A percentile compares a stretch with the other conserved stretches of the same genome.
phyloP scores from a whole-genome alignment of 2,797 vertebrate species.

The Hipposideros larvatus region DNA sequence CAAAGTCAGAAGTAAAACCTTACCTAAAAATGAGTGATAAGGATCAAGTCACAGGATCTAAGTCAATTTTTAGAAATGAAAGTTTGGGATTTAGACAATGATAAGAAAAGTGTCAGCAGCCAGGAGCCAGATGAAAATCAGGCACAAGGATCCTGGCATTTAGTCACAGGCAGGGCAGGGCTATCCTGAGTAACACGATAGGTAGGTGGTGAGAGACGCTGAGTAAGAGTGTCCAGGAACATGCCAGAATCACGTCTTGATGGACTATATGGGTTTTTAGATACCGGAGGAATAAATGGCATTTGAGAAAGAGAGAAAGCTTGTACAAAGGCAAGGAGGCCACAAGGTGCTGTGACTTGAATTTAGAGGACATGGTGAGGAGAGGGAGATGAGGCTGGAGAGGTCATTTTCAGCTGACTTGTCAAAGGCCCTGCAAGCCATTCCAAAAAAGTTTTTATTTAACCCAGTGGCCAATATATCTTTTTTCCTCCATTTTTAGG shows the following conservation, averaged over 20 bases:
- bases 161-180: not conserved
- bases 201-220: not conserved
- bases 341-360: not conserved
- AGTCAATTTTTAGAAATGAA: constrained; percentile 31
- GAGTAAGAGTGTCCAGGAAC: not conserved
- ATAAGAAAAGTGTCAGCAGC: not conserved
- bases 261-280: not conserved
- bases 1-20: not conserved
- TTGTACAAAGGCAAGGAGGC: not conserved
- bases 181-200: not conserved
- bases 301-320: not conserved
- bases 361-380: not conserved
- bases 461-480: not conserved
- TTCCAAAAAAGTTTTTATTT: not conserved
- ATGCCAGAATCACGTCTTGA: not conserved
- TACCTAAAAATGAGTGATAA: not conserved
- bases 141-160: too few relatives aligned
- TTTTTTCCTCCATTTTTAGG: not conserved
- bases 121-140: not conserved
- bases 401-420: not conserved
- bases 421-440: not conserved
- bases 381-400: not conserved
- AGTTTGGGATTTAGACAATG: not conserved
- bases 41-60: not conserved
- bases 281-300: not conserved